These are phyloP conservation scores for Regulus satrapa DNA, from an alignment of 2,113 vertebrate genomes.

Conservation along the genomic window DNA sequence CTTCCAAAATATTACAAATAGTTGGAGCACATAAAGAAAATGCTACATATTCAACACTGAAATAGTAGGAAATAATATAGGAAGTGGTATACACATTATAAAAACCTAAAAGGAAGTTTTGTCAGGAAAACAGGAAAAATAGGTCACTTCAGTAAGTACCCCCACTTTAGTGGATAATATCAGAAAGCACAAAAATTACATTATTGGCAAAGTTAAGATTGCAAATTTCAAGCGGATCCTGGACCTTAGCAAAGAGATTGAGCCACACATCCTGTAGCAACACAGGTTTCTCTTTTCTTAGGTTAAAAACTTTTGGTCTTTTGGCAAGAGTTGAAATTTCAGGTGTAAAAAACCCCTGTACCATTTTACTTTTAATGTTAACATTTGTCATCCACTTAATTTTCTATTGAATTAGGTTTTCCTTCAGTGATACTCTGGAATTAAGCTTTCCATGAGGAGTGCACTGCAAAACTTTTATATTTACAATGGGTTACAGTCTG, in stretches of 20 bases:
- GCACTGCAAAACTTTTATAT: neutral
- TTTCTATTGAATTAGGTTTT: neutral
- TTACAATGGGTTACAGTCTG: neutral
- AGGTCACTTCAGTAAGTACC: neutral
- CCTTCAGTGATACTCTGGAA: neutral
- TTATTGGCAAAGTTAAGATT: neutral
- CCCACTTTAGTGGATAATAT: neutral
- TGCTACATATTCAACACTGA: neutral
- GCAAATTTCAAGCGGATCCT: neutral
- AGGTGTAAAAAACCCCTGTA: neutral
- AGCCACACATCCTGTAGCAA: neutral
- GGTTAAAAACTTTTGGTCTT: neutral
- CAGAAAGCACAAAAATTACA: neutral
- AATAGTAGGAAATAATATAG: neutral
- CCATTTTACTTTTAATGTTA: neutral
- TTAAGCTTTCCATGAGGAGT: neutral
- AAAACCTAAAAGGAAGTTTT: neutral
- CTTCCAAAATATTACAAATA: neutral
- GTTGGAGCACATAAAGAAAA: neutral
- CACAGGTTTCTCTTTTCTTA: neutral
- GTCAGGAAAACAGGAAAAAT: neutral
- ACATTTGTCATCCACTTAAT: neutral
- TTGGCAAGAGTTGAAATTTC: neutral
- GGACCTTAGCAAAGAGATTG: neutral
- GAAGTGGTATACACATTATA: neutral